phyloP scores from a whole-genome alignment of 2,113 vertebrate species.

The Stegostoma tigrinum region DNA sequence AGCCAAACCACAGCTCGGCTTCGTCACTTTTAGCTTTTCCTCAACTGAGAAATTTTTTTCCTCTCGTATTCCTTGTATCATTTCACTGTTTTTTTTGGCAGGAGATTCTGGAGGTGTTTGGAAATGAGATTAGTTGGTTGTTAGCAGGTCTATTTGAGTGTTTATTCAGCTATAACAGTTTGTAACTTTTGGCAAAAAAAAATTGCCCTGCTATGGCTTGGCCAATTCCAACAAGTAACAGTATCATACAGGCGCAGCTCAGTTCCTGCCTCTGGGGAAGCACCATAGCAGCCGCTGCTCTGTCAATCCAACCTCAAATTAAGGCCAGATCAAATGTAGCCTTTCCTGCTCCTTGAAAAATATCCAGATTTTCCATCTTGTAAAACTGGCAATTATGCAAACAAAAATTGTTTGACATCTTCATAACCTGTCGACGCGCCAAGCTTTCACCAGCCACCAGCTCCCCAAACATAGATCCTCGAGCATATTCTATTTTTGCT shows the following conservation, averaged over 20 bases:
- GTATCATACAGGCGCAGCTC: background rate
- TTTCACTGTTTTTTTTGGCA: background rate
- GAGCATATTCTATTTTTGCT: too few relatives aligned
- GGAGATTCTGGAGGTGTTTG: background rate
- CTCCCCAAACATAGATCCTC: too few relatives aligned
- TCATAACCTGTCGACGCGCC: background rate
- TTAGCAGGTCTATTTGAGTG: background rate
- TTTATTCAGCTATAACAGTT: background rate
- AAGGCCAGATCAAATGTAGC: background rate
- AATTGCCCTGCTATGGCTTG: background rate
- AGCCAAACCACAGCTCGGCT: too few relatives aligned
- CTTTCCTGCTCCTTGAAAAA: background rate
- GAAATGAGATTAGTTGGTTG: background rate
- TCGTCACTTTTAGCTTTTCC: too few relatives aligned
- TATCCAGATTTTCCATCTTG: background rate
- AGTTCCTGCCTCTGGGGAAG: background rate
- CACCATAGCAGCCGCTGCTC: background rate
- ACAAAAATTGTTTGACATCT: background rate
- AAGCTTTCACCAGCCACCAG: background rate
- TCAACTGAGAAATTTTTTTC: too few relatives aligned
- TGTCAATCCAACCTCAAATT: background rate
- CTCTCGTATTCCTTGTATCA: background rate
- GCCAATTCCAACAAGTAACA: background rate
- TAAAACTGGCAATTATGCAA: background rate
- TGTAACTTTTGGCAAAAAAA: background rate